These are phyloP conservation scores for Plectus sambesii DNA, from an alignment of 1,140 invertebrate species.

Conservation along the genomic window DNA sequence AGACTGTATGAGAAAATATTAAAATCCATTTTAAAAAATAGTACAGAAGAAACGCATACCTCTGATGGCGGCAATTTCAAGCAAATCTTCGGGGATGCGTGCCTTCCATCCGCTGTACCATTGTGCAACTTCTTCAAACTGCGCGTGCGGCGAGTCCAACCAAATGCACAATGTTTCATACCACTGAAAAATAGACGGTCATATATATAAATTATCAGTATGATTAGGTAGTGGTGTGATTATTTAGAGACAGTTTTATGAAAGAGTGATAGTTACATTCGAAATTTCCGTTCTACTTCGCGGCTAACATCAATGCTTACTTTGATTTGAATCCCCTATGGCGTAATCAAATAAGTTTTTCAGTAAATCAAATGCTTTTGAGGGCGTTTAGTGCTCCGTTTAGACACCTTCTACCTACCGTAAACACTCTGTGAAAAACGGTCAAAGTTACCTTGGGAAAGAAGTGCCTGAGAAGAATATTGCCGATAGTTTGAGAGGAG, in stretches of 20 bases:
- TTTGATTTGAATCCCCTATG: no score
- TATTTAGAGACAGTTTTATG: background rate
- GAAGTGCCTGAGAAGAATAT: constrained; percentile 32
- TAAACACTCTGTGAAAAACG: constrained; percentile 9
- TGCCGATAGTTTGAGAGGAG: constrained; percentile 24
- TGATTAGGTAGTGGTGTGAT: background rate
- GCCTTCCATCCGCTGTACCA: constrained; percentile 33
- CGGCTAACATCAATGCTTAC: no score
- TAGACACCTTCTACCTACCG: no score
- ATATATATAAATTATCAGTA: background rate
- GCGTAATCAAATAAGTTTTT: no score
- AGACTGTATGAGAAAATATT: no score
- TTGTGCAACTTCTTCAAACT: constrained; percentile 19
- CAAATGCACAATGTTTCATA: constrained; percentile 24
- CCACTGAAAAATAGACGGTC: constrained; percentile 25
- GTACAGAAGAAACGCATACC: constrained; percentile 16
- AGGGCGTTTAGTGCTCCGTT: no score
- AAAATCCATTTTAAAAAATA: no score
- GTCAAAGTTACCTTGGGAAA: constrained; percentile 34
- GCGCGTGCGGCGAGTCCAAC: constrained; percentile 20
- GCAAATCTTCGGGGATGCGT: constrained; percentile 23
- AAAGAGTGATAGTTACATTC: background rate
- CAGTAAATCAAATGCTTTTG: no score
- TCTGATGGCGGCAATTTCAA: constrained; percentile 18
- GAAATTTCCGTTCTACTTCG: background rate